Evolutionary conservation across 2,888 invertebrate species (phyloP).

Genomic region (Tinea semifulvella): DNA sequence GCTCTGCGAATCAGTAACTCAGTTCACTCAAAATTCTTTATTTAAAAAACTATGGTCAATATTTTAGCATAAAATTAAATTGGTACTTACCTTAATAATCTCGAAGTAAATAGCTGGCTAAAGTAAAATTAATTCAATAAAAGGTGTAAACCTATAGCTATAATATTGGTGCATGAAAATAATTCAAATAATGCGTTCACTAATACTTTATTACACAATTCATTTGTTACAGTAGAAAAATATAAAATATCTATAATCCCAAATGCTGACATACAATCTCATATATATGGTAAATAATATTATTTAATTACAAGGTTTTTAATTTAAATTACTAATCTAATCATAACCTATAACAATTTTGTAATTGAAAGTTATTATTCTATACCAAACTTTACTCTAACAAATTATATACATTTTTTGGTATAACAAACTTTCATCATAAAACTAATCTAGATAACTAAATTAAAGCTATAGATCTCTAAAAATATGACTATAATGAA

Average conservation of each 20-base stretch:
- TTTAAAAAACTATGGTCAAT: no score
- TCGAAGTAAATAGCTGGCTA: neutral
- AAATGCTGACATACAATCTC: conserved; percentile 14
- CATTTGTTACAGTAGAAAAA: conserved; percentile 37
- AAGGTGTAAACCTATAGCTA: conserved; percentile 1
- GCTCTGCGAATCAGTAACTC: no score
- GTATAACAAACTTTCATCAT: conserved; percentile 56
- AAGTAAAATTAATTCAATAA: neutral
- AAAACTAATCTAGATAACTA: conserved; percentile 35
- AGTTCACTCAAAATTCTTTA: no score
- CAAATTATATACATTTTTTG: conserved; percentile 57
- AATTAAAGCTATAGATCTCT: conserved; percentile 56
- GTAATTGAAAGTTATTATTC: conserved; percentile 45
- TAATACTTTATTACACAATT: conserved; percentile 10
- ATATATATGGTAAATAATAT: conserved; percentile 22
- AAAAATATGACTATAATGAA: conserved; percentile 55
- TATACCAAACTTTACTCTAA: conserved; percentile 56
- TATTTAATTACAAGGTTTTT: conserved; percentile 2
- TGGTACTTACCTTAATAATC: neutral
- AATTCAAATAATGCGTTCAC: conserved; percentile 6
- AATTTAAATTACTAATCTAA: conserved; percentile 19
- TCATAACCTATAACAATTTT: conserved; percentile 49
- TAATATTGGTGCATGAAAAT: conserved; percentile 10
- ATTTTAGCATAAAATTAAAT: no score
- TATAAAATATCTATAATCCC: conserved; percentile 1